These are phyloP conservation scores for Euborellia annulipes DNA, from an alignment of 1,140 invertebrate species.

Conservation along the genomic window DNA sequence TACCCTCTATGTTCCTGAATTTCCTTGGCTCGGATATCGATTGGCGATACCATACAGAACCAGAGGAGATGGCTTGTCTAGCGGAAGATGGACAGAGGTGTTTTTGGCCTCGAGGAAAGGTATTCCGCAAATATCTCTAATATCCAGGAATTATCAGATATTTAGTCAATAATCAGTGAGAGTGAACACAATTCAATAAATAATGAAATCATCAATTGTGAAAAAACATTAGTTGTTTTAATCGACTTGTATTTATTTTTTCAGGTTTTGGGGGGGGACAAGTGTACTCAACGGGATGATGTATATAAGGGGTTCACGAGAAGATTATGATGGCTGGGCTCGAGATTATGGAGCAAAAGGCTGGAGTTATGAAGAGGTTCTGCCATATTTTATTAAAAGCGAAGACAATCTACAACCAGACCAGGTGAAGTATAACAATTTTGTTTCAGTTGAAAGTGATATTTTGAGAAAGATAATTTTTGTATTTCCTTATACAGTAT, in stretches of 20 bases:
- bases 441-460: no score
- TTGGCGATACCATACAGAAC: constrained; percentile 74
- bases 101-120: constrained; percentile 73
- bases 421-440: no score
- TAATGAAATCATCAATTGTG: no score
- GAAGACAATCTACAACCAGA: constrained; percentile 63
- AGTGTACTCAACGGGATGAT: constrained; percentile 95
- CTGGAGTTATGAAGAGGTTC: constrained; percentile 79
- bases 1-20: constrained; percentile 72
- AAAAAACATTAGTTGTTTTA: no score
- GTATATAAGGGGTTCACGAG: constrained; percentile 80
- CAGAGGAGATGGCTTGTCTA: constrained; percentile 67
- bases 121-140: no score
- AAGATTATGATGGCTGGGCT: constrained; percentile 86
- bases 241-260: no score
- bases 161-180: no score
- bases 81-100: constrained; percentile 54
- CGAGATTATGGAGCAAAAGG: constrained; percentile 58
- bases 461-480: no score
- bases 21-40: constrained; percentile 68
- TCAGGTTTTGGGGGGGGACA: constrained; percentile 73
- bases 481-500: no score
- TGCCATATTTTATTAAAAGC: constrained; percentile 75
- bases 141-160: no score
- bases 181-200: no score